These are phyloP conservation scores for Leptopilina drosophilae DNA, from an alignment of 2,888 invertebrate species.

Conservation along the genomic window DNA sequence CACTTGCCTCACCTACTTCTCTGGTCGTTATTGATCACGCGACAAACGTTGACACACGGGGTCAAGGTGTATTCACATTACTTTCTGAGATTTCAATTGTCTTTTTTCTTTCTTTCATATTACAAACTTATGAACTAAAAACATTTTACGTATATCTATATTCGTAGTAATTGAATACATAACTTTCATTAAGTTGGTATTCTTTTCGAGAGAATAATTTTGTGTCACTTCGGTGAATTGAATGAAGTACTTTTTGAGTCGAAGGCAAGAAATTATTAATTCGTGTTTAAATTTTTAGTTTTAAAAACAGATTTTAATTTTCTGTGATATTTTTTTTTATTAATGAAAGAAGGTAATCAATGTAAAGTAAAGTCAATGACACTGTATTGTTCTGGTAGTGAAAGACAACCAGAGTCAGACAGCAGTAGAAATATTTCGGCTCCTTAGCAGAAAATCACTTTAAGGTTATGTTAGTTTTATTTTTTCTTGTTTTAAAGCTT, in stretches of 20 bases:
- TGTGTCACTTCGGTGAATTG: too few relatives aligned
- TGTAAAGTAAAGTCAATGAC: neutral
- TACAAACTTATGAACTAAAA: neutral
- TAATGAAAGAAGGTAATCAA: neutral
- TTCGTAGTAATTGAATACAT: neutral
- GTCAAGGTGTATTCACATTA: constrained; percentile 50
- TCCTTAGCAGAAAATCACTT: too few relatives aligned
- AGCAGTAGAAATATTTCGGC: neutral
- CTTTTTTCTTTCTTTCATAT: neutral
- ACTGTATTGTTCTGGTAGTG: neutral
- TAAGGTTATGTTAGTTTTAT: too few relatives aligned
- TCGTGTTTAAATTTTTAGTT: too few relatives aligned
- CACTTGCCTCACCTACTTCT: constrained; percentile 55
- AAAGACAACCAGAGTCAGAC: neutral
- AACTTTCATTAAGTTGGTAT: neutral
- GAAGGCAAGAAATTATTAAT: too few relatives aligned
- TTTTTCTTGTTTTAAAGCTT: too few relatives aligned
- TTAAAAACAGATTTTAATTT: too few relatives aligned
- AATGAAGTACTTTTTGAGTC: too few relatives aligned
- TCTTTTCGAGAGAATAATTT: neutral
- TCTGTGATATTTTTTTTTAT: too few relatives aligned
- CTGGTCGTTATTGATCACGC: constrained; percentile 56
- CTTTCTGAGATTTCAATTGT: constrained; percentile 31
- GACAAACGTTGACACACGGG: constrained; percentile 55
- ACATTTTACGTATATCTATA: too few relatives aligned